Conservation (phyloP, 2,888 invertebrate genomes). For the Tipula unca region DNA sequence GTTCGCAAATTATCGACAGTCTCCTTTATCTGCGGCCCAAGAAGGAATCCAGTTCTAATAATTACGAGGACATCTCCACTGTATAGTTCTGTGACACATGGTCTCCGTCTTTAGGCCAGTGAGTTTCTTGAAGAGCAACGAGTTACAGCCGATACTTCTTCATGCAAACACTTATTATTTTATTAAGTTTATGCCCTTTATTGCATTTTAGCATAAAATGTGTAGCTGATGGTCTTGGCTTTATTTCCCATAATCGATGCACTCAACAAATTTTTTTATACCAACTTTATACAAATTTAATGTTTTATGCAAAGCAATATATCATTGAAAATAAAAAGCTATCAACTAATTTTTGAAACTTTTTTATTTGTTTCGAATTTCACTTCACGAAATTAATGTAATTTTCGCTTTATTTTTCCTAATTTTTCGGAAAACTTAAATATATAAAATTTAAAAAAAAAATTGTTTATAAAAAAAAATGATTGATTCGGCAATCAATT, state of each 20-base stretch:
- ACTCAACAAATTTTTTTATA: background rate
- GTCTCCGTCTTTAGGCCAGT: no score
- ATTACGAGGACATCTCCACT: no score
- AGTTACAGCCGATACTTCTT: no score
- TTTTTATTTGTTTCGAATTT: background rate
- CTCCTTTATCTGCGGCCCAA: no score
- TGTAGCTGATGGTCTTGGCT: no score
- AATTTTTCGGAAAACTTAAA: background rate
- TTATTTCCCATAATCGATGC: background rate
- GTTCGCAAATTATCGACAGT: no score
- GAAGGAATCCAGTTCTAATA: no score
- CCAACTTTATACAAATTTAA: background rate
- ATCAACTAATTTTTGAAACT: background rate
- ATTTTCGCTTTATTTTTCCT: background rate
- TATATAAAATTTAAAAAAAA: background rate
- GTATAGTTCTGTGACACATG: no score
- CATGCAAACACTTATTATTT: no score
- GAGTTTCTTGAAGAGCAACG: no score
- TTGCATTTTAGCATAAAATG: no score
- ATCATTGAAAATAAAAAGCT: background rate
- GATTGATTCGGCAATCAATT: background rate
- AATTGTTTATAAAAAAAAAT: background rate
- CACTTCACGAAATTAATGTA: background rate
- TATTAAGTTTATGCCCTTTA: no score
- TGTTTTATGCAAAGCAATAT: background rate